phyloP scores from a whole-genome alignment of 1,140 invertebrate genomes.

The Pseudomyrmex gracilis region DNA sequence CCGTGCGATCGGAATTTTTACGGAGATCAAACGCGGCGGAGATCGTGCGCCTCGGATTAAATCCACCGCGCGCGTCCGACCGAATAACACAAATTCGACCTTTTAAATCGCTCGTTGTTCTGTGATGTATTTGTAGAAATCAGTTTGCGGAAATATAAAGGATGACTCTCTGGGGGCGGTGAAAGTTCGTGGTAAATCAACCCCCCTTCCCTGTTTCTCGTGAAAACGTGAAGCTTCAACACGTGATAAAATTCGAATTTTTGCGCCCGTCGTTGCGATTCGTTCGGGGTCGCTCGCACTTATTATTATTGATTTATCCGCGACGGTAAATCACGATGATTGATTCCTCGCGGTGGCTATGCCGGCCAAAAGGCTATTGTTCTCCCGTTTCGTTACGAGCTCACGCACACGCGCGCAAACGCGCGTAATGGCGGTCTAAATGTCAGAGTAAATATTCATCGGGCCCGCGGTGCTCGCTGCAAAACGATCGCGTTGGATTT shows the following conservation, averaged over 20 bases:
- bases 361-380: constrained; percentile 19
- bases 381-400: background rate
- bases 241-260: background rate
- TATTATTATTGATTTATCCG: constrained; percentile 37
- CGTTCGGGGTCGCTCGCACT: background rate
- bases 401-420: too few species aligned
- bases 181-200: background rate
- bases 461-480: constrained; percentile 2
- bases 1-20: constrained; percentile 44
- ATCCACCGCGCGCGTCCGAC: background rate
- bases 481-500: constrained; percentile 52
- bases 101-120: background rate
- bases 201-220: too few species aligned
- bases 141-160: background rate
- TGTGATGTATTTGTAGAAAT: constrained; percentile 16
- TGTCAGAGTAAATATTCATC: constrained; percentile 61
- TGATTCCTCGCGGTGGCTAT: constrained; percentile 30
- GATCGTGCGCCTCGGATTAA: constrained; percentile 42
- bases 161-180: background rate
- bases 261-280: background rate
- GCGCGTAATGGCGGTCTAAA: constrained; percentile 50
- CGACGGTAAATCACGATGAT: constrained; percentile 25
- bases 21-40: background rate
- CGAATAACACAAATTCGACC: constrained; percentile 39
- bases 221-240: constrained; percentile 18